phyloP scores from a whole-genome alignment of 1,140 invertebrate species.

The Apis cerana region DNA sequence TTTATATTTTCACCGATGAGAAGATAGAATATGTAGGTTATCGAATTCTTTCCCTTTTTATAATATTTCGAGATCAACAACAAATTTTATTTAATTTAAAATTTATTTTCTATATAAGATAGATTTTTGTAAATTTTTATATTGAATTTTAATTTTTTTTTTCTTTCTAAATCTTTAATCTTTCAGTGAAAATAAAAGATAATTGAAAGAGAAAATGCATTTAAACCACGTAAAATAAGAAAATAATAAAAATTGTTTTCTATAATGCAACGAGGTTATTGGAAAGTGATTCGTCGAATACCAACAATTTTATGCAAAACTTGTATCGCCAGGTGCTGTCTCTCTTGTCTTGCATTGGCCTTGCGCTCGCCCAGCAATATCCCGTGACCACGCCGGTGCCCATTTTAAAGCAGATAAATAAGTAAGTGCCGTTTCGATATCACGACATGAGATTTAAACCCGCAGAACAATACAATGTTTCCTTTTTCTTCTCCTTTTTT shows the following conservation, averaged over 20 bases:
- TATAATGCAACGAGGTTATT: constrained; percentile 36
- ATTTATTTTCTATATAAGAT: too few species aligned
- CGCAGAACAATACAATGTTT: neutral
- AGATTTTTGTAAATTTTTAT: too few species aligned
- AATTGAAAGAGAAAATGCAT: neutral
- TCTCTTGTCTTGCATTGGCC: constrained; percentile 65
- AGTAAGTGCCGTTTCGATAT: constrained; percentile 66
- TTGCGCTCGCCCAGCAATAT: constrained; percentile 69
- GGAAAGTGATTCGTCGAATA: constrained; percentile 50
- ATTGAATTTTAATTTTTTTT: neutral
- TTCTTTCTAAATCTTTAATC: neutral
- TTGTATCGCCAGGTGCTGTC: constrained; percentile 67
- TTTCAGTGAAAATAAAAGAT: neutral
- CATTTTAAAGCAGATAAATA: constrained; percentile 93
- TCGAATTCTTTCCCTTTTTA: neutral
- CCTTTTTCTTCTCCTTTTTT: neutral
- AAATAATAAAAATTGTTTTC: constrained; percentile 8
- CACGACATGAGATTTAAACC: neutral
- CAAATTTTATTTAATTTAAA: neutral
- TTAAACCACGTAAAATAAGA: neutral
- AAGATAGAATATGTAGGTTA: neutral
- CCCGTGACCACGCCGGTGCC: constrained; percentile 86
- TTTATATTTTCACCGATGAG: neutral
- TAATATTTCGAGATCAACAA: neutral
- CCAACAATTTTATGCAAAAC: constrained; percentile 52